phyloP scores from a whole-genome alignment of 2,888 invertebrate genomes.

The Dolomedes plantarius region DNA sequence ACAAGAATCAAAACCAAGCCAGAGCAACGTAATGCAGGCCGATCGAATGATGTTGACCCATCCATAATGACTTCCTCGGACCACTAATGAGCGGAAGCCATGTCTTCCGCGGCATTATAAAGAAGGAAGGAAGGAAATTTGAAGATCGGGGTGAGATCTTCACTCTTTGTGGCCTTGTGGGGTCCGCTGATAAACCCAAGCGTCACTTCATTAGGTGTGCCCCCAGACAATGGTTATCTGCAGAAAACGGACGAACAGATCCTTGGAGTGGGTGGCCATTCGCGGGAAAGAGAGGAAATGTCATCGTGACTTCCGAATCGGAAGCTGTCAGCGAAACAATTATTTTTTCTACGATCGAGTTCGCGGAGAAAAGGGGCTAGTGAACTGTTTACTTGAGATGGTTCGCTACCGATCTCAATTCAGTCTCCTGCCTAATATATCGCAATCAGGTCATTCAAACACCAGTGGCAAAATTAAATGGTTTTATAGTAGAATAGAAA shows the following conservation, averaged over 20 bases:
- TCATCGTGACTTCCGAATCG: background rate
- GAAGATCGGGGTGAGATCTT: conserved; percentile 57
- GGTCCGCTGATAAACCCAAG: conserved; percentile 53
- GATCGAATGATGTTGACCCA: conserved; percentile 9
- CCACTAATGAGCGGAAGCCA: conserved; percentile 63
- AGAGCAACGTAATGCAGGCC: background rate
- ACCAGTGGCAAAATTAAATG: too few species aligned
- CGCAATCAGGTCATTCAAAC: too few species aligned
- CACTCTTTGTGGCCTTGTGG: conserved; percentile 44
- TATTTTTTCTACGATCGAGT: background rate
- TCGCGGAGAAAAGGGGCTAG: too few species aligned
- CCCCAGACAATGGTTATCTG: conserved; percentile 12
- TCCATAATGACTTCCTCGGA: conserved; percentile 61
- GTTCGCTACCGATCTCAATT: too few species aligned
- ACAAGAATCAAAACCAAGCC: too few species aligned
- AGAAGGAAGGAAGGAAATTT: conserved; percentile 21
- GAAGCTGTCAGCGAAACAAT: background rate
- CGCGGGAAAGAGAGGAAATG: background rate
- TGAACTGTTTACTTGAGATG: too few species aligned
- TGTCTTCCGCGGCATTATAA: conserved; percentile 49
- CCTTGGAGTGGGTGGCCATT: background rate
- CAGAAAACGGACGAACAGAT: background rate
- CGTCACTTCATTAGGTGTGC: conserved; percentile 41
- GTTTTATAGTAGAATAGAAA: too few species aligned
- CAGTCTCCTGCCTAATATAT: too few species aligned